These are phyloP conservation scores for Malthinus flaveolus DNA, from an alignment of 2,888 invertebrate genomes.

Conservation along the genomic window DNA sequence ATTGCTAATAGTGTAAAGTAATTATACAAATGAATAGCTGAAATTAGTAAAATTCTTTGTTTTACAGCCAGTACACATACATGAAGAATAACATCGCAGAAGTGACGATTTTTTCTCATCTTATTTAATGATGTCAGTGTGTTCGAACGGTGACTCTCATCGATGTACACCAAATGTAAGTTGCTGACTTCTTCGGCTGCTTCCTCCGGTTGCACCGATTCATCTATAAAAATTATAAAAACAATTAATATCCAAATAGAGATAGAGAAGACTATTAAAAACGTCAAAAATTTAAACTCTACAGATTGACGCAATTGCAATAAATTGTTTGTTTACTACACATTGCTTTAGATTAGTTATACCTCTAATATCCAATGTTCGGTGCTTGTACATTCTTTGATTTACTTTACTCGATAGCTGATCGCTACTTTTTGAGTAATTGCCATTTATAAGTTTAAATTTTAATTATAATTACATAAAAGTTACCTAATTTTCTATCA, in stretches of 20 bases:
- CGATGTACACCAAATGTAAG: conserved; percentile 57
- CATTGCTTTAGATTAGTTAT: no score
- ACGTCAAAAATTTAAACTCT: no score
- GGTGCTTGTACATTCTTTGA: no score
- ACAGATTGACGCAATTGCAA: no score
- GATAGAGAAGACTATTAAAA: no score
- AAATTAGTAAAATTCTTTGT: conserved; percentile 39
- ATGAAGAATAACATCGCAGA: conserved; percentile 84
- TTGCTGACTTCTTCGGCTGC: conserved; percentile 39
- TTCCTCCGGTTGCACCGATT: conserved; percentile 42
- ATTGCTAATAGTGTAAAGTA: conserved; percentile 16
- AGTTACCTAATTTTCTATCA: no score
- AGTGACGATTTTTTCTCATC: conserved; percentile 81
- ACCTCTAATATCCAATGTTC: no score
- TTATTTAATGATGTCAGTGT: conserved; percentile 72
- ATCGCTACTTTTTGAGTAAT: no score
- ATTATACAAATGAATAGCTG: conserved; percentile 37
- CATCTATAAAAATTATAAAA: conserved; percentile 40
- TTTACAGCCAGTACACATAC: conserved; percentile 61
- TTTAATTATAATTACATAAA: no score
- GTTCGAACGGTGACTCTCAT: conserved; percentile 62
- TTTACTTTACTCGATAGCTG: no score
- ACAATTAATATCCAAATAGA: not conserved
- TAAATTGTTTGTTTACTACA: no score
- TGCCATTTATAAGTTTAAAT: no score